Evolutionary conservation across 2,113 vertebrate genomes (phyloP).

Genomic region (Procavia capensis): DNA sequence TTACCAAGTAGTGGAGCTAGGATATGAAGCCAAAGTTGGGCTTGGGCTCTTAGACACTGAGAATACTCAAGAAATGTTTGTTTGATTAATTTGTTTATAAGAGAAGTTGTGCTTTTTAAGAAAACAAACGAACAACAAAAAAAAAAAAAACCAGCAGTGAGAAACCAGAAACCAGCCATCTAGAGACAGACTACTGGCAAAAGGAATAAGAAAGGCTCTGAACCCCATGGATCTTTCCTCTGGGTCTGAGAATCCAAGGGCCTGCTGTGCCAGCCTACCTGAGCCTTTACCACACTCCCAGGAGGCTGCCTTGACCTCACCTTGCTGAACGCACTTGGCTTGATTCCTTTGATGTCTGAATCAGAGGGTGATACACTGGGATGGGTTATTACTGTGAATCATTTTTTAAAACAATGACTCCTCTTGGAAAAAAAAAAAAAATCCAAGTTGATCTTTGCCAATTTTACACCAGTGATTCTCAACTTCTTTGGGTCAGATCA

Average conservation of each 20-base stretch:
- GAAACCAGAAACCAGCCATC: background rate
- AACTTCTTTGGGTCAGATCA: background rate
- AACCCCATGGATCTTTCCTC: background rate
- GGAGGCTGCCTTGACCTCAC: background rate
- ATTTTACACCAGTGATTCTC: background rate
- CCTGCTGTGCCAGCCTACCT: accelerated
- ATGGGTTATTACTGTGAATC: conserved; percentile 41
- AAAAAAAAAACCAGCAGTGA: background rate
- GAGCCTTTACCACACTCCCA: background rate
- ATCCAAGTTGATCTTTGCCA: background rate
- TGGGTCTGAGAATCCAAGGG: background rate
- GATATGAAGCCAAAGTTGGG: background rate
- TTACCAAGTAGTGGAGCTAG: too few species aligned
- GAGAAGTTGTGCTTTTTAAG: background rate
- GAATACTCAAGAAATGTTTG: background rate
- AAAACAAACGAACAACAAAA: too few species aligned
- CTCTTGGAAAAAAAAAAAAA: background rate
- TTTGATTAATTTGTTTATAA: background rate
- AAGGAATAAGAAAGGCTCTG: background rate
- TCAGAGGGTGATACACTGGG: conserved; percentile 23
- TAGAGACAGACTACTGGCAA: background rate
- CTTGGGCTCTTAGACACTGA: background rate
- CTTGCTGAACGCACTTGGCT: background rate
- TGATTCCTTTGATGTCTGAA: conserved; percentile 33
- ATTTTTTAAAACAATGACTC: conserved; percentile 34